Base-by-base conservation (phyloP, 2,797 vertebrate genomes). In the Podarcis lilfordi region DNA sequence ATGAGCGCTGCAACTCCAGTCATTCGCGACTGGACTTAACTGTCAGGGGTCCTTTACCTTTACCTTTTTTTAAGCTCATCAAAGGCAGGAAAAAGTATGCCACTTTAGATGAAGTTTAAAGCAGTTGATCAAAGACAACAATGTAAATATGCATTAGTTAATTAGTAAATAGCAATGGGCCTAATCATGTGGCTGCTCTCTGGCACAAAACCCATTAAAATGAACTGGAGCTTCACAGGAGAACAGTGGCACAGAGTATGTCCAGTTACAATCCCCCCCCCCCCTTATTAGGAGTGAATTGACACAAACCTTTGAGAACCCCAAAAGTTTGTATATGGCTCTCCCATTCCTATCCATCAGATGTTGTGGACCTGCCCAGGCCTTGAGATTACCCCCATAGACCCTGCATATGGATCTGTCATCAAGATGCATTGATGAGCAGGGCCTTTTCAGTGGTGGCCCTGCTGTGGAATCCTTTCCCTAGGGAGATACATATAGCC, bases 31-130 rank as follows among this genome's bases (percentile, higher is more conserved):
- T 50, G 50, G 50, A 50, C 50, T 13, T 50, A 3, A 50, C 10
- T 11, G 45, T 50, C 45, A 50, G 45, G 11, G 45, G 11, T 11
- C 45, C 45, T 45, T 45, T 45, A 45, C 45, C 1, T 50, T 50
- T 50, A 50, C 10, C 45, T 50, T 50, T 50, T 45, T 45, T 77
- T 69, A 80, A 23, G n/a, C 43, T 75, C 15, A 35, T 69, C 43
- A 84, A 74, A 66, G 21, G 1, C 13, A 35, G 87, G 87, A 78
- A 93, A 93, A 85, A 25, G 1, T 8, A 8, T 77, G 80, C n/a
- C 13, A 75, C 85, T 71, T 84, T 69, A n/a, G 27, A 32, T 43
- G 5, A n/a, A 80, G 80, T 80, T 84, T 61, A 82, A 61, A 89
- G 3, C 23, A 84, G 6, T 8, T 10, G 29, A 25, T 19, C 80